phyloP scores from a whole-genome alignment of 2,113 vertebrate species.

The Trochalopteron elliotii region DNA sequence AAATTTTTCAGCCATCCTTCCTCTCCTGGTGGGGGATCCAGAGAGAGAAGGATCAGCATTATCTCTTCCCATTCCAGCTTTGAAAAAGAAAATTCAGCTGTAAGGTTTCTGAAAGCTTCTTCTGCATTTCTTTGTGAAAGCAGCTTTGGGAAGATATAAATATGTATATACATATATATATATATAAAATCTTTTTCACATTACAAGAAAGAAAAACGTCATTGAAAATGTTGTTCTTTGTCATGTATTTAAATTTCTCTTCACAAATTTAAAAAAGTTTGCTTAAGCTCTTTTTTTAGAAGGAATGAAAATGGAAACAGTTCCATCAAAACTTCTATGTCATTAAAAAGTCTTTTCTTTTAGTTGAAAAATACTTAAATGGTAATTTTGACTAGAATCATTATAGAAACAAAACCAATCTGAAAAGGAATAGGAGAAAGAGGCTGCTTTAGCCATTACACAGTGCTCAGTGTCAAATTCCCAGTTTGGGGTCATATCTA shows the following conservation, averaged over 20 bases:
- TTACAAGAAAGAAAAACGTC: conserved; percentile 46
- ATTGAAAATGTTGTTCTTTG: conserved; percentile 48
- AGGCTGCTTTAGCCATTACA: background rate
- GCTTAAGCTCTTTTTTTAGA: conserved; percentile 38
- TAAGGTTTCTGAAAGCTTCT: conserved; percentile 16
- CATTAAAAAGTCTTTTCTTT: conserved; percentile 10
- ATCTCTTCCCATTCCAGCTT: background rate
- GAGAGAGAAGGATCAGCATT: background rate
- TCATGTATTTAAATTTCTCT: conserved; percentile 31
- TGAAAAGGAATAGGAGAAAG: background rate
- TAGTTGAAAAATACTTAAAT: background rate
- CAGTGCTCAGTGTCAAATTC: background rate
- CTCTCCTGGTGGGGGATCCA: background rate
- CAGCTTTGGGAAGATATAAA: conserved; percentile 52
- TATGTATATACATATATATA: conserved; percentile 31
- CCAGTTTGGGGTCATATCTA: background rate
- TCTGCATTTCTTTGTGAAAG: conserved; percentile 19
- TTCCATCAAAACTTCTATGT: conserved; percentile 3
- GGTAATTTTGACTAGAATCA: background rate
- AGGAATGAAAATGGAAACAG: conserved; percentile 30
- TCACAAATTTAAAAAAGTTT: conserved; percentile 42
- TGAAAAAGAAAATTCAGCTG: conserved; percentile 37
- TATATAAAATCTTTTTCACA: conserved; percentile 28
- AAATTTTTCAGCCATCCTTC: background rate
- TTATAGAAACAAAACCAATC: background rate